Evolutionary conservation across 2,797 vertebrate species (phyloP).

Genomic region (Erpetoichthys calabaricus): DNA sequence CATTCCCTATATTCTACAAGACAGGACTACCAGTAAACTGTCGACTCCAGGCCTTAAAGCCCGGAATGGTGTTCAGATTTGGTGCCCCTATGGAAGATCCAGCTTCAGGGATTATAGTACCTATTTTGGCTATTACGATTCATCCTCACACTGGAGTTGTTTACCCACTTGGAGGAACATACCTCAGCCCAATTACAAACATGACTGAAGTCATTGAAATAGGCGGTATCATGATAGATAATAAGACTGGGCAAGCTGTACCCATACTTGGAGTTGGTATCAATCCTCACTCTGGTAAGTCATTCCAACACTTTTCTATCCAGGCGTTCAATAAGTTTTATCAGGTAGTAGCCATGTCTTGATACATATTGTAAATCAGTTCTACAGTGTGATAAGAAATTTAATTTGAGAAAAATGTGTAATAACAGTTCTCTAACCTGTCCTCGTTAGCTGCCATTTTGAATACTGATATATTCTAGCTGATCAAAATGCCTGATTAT

Average conservation of each 20-base stretch:
- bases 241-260: slow-evolving; percentile 46
- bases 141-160: slow-evolving; percentile 62
- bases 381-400: no score
- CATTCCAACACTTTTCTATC: background rate
- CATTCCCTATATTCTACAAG: slow-evolving; percentile 48
- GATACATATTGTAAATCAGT: no score
- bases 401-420: no score
- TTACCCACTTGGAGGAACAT: slow-evolving; percentile 59
- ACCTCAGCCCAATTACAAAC: slow-evolving; percentile 63
- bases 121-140: slow-evolving; percentile 68
- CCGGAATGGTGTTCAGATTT: slow-evolving; percentile 43
- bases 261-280: slow-evolving; percentile 60
- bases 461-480: no score
- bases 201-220: slow-evolving; percentile 60
- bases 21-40: slow-evolving; percentile 40
- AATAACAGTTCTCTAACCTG: no score
- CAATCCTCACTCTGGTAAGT: slow-evolving; percentile 59
- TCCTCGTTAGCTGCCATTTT: no score
- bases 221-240: slow-evolving; percentile 60
- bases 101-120: slow-evolving; percentile 61
- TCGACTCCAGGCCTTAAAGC: slow-evolving; percentile 44
- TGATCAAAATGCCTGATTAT: no score
- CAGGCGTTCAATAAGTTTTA: no score
- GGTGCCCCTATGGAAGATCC: slow-evolving; percentile 67
- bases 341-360: no score